Evolutionary conservation across 2,113 vertebrate species (phyloP).

Genomic region (Hypocryptadius cinnamomeus): DNA sequence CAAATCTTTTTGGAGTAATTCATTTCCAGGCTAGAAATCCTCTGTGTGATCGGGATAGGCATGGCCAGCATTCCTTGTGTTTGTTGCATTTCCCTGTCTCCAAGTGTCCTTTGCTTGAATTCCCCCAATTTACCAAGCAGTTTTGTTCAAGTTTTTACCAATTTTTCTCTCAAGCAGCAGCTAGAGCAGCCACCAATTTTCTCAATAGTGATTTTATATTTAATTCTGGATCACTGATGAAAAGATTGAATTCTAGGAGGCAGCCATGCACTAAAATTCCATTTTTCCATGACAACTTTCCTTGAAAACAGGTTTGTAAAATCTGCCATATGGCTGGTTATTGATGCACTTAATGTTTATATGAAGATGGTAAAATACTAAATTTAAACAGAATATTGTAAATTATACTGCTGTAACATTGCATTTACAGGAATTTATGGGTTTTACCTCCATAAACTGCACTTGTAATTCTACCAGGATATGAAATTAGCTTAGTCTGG

Average conservation of each 20-base stretch:
- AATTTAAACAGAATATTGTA: neutral
- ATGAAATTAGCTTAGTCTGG: neutral
- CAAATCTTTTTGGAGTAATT: neutral
- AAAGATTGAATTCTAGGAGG: neutral
- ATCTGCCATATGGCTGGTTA: neutral
- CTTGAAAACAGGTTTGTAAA: neutral
- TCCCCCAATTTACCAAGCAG: neutral
- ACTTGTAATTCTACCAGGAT: neutral
- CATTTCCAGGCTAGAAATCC: neutral
- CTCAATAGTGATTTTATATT: neutral
- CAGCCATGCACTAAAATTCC: neutral
- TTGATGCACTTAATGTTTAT: neutral
- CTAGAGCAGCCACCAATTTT: neutral
- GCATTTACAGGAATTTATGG: neutral
- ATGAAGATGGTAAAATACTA: neutral
- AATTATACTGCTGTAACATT: neutral
- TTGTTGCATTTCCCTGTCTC: neutral
- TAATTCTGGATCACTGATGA: constrained; percentile 25
- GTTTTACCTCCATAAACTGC: neutral
- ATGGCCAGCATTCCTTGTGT: neutral
- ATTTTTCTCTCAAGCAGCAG: neutral
- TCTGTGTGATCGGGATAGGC: neutral
- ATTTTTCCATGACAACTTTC: neutral
- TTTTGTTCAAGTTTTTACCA: neutral
- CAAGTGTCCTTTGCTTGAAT: neutral